Evolutionary conservation across 2,888 invertebrate genomes (phyloP), one percentile per base, ranked within the genome.

Genomic region (Leptopterna dolabrata): DNA sequence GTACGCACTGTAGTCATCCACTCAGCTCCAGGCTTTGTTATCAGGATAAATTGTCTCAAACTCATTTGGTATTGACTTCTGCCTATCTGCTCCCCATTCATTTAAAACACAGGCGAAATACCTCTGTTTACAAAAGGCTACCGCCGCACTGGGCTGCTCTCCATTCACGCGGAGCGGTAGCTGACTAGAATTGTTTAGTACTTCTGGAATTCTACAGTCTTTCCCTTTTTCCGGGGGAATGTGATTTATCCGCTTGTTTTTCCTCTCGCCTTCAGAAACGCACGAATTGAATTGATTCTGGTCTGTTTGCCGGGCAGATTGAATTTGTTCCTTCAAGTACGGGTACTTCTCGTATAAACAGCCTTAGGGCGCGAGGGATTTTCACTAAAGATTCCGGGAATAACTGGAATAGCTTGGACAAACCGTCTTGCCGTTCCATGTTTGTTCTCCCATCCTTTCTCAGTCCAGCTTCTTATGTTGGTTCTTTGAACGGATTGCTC

Each of bases 241-340:
- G 11, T 24, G 70, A 70, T 70, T 70, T 27, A 70, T 70, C 29
- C 29, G 70, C 29, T 29, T 70, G 27, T 29, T 70, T 70, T 24
- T n/a, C 29, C 70, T 70, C 70, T 19, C 70, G 9, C n/a, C 16
- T 47, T 47, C 47, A 47, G 47, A 47, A 16, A 47, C 47, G 47
- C 47, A 76, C 76, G 76, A 30, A 76, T 76, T 36, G 76, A 76
- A 76, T 76, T 76, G 76, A 76, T 76, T 76, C 76, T 76, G 36
- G 76, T n/a, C 76, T 76, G 30, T 76, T 76, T 76, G 76, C 76
- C 36, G 30, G 76, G n/a, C 7, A 30, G 76, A 76, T 76, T 76
- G 76, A 76, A 76, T 76, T 76, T 76, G 30, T 27, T 30, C 76
- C 76, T 70, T 27, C 30, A n/a, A 47, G 47, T 47, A 47, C 47